Percentiles rank a stretch among this genome's conserved stretches.
These are phyloP conservation scores for Patiria miniata DNA, from an alignment of 35 echinoderm and acorn worm species.

Conservation along the genomic window DNA sequence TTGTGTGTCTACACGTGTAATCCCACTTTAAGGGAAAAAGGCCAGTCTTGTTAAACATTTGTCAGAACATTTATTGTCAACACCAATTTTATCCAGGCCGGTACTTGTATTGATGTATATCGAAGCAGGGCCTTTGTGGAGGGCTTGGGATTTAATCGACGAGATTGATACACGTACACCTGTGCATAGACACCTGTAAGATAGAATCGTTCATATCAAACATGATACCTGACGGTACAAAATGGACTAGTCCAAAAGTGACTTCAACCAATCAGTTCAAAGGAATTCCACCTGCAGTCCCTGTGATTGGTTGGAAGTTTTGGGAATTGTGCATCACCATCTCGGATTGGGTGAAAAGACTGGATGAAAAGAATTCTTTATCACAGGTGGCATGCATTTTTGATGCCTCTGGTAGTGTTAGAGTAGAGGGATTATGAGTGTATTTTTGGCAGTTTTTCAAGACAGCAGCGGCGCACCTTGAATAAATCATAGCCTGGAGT, in stretches of 20 bases:
- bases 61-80: not conserved
- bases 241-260: too few relatives aligned
- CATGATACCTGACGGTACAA: too few relatives aligned
- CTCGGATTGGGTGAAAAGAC: not conserved
- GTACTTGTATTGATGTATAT: conserved; percentile 13
- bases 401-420: not conserved
- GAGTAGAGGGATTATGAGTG: too few relatives aligned
- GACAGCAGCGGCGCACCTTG: not conserved
- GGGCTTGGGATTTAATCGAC: not conserved
- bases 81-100: not conserved
- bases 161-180: conserved; percentile 4
- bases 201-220: not conserved
- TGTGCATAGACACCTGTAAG: not conserved
- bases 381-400: conserved; percentile 3
- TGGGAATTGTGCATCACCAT: not conserved
- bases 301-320: not conserved
- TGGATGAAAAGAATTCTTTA: conserved; percentile 20
- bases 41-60: conserved; percentile 7
- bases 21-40: not conserved
- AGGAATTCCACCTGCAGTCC: not conserved
- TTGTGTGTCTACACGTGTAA: conserved; percentile 9
- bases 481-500: conserved; percentile 11
- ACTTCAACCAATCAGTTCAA: too few relatives aligned
- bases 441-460: too few relatives aligned
- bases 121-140: not conserved